Evolutionary conservation across 2,888 invertebrate genomes (phyloP).

Genomic region (Camptogramma bilineatum): DNA sequence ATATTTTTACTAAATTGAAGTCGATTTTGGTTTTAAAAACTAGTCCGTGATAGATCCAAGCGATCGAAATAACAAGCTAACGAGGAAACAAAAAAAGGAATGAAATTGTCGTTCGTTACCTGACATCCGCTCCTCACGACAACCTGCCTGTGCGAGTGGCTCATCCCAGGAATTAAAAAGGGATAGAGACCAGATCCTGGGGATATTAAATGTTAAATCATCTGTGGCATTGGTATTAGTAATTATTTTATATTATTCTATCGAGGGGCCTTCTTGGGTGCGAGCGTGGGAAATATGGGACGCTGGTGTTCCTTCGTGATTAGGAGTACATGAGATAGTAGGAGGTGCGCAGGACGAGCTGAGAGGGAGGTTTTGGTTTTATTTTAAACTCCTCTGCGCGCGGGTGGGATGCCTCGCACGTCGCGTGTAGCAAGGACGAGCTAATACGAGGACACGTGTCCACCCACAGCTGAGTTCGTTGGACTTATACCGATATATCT

Average conservation of each 20-base stretch:
- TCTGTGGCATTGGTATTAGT: conserved; percentile 10
- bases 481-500: background rate
- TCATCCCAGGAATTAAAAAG: conserved; percentile 63
- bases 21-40: conserved; percentile 13
- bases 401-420: conserved; percentile 16
- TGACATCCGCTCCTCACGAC: conserved; percentile 53
- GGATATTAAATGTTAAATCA: conserved; percentile 11
- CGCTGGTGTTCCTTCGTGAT: conserved; percentile 71
- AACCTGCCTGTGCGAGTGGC: conserved; percentile 57
- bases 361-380: conserved; percentile 42
- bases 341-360: conserved; percentile 46
- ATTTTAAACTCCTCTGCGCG: conserved; percentile 35
- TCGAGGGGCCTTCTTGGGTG: conserved; percentile 65
- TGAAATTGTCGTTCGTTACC: conserved; percentile 40
- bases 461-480: background rate
- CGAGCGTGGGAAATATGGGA: conserved; percentile 83
- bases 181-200: conserved; percentile 59
- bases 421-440: background rate
- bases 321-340: conserved; percentile 62
- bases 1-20: background rate
- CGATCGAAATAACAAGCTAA: conserved; percentile 24
- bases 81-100: conserved; percentile 30
- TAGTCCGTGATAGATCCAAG: conserved; percentile 6
- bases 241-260: conserved; percentile 24
- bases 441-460: background rate